Conservation (phyloP, 2,113 vertebrate genomes). For the human (Homo sapiens) region DNA sequence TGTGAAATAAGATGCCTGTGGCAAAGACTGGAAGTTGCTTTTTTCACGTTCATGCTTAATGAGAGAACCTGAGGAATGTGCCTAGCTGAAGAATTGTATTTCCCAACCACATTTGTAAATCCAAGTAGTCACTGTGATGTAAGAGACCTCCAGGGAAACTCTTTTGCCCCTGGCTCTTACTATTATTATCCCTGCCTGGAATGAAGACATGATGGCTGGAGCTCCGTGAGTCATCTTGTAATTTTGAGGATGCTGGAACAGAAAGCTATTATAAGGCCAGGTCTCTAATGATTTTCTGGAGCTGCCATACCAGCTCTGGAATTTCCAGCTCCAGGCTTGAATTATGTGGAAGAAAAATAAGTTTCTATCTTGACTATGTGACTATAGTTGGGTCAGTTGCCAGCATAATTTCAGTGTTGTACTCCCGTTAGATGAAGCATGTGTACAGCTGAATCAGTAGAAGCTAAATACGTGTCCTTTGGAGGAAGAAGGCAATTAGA, state of each 20-base stretch:
- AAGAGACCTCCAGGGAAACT: not conserved
- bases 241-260: not conserved
- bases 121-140: not conserved
- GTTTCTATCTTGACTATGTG: not conserved
- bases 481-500: not conserved
- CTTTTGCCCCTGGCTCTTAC: not conserved
- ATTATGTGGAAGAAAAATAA: not conserved
- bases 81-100: not conserved
- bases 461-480: not conserved
- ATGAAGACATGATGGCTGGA: not conserved
- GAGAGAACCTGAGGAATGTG: not conserved
- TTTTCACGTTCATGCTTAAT: not conserved
- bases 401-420: not conserved
- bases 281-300: slow-evolving; percentile 17
- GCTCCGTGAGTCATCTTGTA: not conserved
- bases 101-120: not conserved
- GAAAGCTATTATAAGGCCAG: not conserved
- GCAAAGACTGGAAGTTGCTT: not conserved
- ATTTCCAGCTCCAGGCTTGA: not conserved
- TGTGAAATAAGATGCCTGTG: not conserved
- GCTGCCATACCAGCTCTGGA: not conserved
- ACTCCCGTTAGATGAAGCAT: not conserved
- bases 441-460: not conserved
- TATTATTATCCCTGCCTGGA: not conserved
- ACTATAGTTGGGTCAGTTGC: not conserved